These are phyloP conservation scores for Drosophila novamexicana DNA, from an alignment of 1,140 invertebrate genomes.

Conservation along the genomic window DNA sequence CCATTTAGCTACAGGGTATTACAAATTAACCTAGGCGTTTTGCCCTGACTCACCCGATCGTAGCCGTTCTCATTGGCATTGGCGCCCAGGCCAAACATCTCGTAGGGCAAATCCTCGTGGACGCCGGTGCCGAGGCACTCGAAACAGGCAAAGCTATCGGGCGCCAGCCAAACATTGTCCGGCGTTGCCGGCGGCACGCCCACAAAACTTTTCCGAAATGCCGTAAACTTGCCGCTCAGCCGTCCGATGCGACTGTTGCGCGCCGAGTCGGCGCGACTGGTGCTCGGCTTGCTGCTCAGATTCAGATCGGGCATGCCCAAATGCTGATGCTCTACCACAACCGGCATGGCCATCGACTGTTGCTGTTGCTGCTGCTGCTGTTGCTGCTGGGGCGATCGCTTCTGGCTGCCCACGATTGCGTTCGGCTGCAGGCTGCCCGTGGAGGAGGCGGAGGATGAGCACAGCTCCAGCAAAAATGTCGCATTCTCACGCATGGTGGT, in stretches of 20 bases:
- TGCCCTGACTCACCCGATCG: constrained; percentile 62
- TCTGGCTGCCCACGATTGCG: constrained; percentile 11
- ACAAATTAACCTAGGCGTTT: too few species aligned
- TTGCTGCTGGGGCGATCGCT: constrained; percentile 85
- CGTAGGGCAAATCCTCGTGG: constrained; percentile 85
- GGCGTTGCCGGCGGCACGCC: constrained; percentile 74
- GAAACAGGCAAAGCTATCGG: constrained; percentile 92
- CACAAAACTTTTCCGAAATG: constrained; percentile 74
- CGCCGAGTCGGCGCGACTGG: constrained; percentile 68
- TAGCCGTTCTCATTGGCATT: constrained; percentile 65
- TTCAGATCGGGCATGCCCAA: constrained; percentile 64
- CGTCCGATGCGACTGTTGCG: constrained; percentile 76
- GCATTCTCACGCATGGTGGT: constrained; percentile 95
- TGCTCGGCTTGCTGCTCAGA: constrained; percentile 71
- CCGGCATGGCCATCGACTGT: constrained; percentile 84
- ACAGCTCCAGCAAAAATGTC: constrained; percentile 95
- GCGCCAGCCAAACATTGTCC: constrained; percentile 86
- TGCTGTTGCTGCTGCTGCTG: constrained; percentile 25
- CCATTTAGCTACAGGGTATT: too few species aligned
- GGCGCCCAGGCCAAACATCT: constrained; percentile 72
- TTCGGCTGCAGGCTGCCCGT: not conserved
- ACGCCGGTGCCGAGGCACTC: constrained; percentile 88
- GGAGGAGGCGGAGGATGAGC: constrained; percentile 60
- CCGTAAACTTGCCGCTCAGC: constrained; percentile 69
- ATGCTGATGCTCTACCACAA: constrained; percentile 87